Evolutionary conservation across 2,888 invertebrate species (phyloP).

Genomic region (Erebia palarica): DNA sequence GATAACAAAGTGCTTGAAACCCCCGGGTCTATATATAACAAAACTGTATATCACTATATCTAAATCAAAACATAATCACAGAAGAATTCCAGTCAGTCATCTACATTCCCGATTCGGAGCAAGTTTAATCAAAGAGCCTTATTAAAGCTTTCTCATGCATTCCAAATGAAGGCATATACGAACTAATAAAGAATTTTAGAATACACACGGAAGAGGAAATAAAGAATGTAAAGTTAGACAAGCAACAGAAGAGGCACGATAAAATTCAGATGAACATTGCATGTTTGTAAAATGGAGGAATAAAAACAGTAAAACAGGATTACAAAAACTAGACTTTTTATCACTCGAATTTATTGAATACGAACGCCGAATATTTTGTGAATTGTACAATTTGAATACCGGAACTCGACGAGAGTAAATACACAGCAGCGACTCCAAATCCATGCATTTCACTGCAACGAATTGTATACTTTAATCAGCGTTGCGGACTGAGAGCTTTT

Average conservation of each 20-base stretch:
- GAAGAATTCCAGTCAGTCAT: too few species aligned
- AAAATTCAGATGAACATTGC: neutral
- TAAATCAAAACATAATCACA: too few species aligned
- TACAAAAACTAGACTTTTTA: conserved; percentile 4
- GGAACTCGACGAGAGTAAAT: conserved; percentile 23
- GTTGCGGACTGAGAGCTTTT: conserved; percentile 32
- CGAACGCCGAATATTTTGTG: neutral
- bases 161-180: too few species aligned
- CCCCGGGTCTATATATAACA: too few species aligned
- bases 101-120: too few species aligned
- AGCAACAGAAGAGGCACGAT: neutral
- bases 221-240: too few species aligned
- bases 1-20: too few species aligned
- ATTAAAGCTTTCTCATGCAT: too few species aligned
- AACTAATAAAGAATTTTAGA: too few species aligned
- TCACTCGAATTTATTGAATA: neutral
- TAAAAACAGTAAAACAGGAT: neutral
- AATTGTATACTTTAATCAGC: conserved; percentile 28
- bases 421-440: neutral
- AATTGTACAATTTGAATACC: conserved; percentile 8
- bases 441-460: conserved; percentile 30
- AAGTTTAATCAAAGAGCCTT: too few species aligned
- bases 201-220: too few species aligned
- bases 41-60: too few species aligned
- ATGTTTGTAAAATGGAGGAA: neutral